phyloP scores from a whole-genome alignment of 2,797 vertebrate genomes.

The Phoebastria nigripes region DNA sequence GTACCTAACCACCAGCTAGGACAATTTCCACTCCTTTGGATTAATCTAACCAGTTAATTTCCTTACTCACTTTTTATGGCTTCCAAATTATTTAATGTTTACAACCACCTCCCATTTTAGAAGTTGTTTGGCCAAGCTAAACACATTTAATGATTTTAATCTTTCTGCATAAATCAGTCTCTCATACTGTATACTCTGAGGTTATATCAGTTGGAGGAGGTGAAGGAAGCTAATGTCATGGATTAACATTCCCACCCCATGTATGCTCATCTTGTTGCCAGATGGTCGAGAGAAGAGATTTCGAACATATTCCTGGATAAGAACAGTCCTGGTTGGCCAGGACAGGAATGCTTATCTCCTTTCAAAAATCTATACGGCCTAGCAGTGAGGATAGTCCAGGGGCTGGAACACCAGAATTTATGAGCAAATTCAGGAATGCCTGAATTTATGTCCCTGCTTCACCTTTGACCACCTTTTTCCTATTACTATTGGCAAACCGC shows the following conservation, averaged over 20 bases:
- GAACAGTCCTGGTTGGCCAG: background rate
- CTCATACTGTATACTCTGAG: background rate
- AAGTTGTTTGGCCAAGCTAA: background rate
- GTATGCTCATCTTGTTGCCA: conserved; percentile 14
- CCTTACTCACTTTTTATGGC: background rate
- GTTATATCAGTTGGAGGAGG: background rate
- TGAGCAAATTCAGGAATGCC: background rate
- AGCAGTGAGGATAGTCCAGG: background rate
- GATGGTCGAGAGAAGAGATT: background rate
- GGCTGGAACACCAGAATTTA: background rate
- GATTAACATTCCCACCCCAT: background rate
- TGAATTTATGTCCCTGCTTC: background rate
- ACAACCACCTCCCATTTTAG: background rate
- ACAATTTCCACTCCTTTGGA: background rate
- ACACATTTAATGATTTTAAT: background rate
- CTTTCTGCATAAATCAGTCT: background rate
- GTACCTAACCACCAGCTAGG: background rate
- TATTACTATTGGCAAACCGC: background rate
- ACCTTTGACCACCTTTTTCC: background rate
- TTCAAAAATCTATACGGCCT: background rate
- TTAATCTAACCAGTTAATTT: background rate
- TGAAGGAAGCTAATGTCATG: background rate
- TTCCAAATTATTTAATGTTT: background rate
- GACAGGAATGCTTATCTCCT: background rate
- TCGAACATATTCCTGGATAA: background rate